Percentiles rank a stretch among this genome's conserved stretches.
Conservation (phyloP, 1,140 invertebrate genomes). For the Platorchestia sp. region DNA sequence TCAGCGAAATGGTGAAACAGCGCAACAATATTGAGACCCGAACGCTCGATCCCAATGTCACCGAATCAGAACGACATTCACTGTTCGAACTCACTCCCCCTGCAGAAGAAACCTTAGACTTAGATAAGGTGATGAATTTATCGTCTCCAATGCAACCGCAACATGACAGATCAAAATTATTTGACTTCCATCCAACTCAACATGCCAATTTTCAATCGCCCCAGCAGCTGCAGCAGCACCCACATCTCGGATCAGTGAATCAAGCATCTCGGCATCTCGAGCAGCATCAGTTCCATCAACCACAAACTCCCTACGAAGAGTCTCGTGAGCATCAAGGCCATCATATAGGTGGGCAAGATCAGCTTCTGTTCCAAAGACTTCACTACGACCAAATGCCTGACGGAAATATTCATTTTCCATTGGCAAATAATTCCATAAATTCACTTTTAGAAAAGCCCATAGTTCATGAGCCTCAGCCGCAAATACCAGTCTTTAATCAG, state of each 20-base stretch:
- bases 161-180: neutral
- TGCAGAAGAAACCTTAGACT: conserved; percentile 24
- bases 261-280: neutral
- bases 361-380: neutral
- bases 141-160: neutral
- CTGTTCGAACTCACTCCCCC: conserved; percentile 29
- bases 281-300: neutral
- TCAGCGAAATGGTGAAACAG: neutral
- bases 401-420: neutral
- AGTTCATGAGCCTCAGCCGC: neutral
- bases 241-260: neutral
- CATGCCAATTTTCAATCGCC: neutral
- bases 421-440: neutral
- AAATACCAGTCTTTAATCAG: neutral
- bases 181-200: neutral
- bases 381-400: neutral
- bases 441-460: neutral
- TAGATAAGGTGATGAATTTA: conserved; percentile 1
- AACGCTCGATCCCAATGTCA: neutral
- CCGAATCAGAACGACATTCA: neutral
- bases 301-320: neutral
- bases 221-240: neutral
- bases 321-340: neutral
- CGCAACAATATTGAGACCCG: neutral
- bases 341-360: neutral